A percentile compares a stretch with the other conserved stretches of the same genome.
These are phyloP conservation scores for Lasioglossum vierecki DNA, from an alignment of 2,888 invertebrate genomes.

Conservation along the genomic window DNA sequence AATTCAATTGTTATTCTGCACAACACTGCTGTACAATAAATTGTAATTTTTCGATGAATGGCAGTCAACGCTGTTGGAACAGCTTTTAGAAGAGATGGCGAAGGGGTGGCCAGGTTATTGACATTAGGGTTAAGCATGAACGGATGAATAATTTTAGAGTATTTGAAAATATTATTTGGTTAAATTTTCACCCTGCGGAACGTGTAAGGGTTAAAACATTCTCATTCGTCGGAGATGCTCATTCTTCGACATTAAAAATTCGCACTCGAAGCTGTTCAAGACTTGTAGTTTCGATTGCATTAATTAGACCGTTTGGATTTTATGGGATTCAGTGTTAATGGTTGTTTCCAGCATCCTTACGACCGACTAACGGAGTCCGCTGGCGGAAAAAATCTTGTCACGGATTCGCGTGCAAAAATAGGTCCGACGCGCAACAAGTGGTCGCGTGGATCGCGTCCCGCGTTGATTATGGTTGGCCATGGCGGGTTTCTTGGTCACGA, in stretches of 20 bases:
- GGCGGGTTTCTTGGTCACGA: background rate
- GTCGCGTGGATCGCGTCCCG: slow-evolving; percentile 56
- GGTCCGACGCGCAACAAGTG: slow-evolving; percentile 66
- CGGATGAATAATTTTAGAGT: too few species aligned
- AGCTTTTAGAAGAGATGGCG: background rate
- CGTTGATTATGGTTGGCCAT: background rate
- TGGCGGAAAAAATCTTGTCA: slow-evolving; percentile 55
- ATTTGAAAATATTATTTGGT: too few species aligned
- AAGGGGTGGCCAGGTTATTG: background rate
- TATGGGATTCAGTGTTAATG: too few species aligned
- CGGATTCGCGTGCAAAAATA: slow-evolving; percentile 63
- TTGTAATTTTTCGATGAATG: too few species aligned
- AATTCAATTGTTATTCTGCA: too few species aligned
- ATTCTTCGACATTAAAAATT: too few species aligned
- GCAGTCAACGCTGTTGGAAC: background rate
- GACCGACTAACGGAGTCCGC: slow-evolving; percentile 62
- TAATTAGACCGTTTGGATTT: too few species aligned
- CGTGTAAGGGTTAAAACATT: background rate
- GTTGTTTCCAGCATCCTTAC: slow-evolving; percentile 28
- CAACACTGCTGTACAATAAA: too few species aligned
- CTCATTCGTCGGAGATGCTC: too few species aligned
- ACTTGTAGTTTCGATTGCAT: too few species aligned
- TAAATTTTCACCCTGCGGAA: too few species aligned
- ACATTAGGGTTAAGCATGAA: background rate
- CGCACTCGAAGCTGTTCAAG: too few species aligned